Base-by-base conservation (phyloP, 2,113 vertebrate genomes). In the Sphaerodactylus townsendi region DNA sequence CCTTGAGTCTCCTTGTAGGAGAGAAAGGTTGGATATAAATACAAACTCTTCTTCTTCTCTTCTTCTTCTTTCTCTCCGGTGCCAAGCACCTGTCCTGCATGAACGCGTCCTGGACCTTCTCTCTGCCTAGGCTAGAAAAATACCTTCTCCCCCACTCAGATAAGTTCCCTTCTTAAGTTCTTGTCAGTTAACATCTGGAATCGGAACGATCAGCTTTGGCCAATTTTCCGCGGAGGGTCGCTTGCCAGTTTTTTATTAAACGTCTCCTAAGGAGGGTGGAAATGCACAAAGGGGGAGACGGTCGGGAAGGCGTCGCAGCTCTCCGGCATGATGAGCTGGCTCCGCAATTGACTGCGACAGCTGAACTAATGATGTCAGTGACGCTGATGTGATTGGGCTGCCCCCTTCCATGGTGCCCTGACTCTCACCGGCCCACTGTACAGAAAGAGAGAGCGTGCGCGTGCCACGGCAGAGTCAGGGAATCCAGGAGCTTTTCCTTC, bases 311-410 rank as follows among this genome's bases (percentile, higher is more conserved):
- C 9, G 0, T 2, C 53, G 87, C 65, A 3, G 66, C 28, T 76
- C 25, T 0, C 41, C 1, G 6, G 8, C 35, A 13, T 59, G 86
- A 69, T n/a, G 44, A 74, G 87, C 83, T 48, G 64, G 77, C 76
- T 92, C 88, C 41, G 28, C 71, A 84, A 87, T 65, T 39, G 83
- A 56, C 4, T 79, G 74, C 83, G 92, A 75, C 90, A 86, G 88
- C 89, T 53, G 81, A 78, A 14, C 87, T 87, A 62, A 66, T 65
- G 84, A 78, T 74, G 88, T 84, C 85, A 79, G 81, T 33, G 4
- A 50, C 2, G 79, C 86, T 59, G 71, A 4, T 66, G 3, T 41
- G 33, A 85, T 30, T 1, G 84, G 73, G 80, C 90, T 87, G 87
- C 82, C 81, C 35, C 83, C 30, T n/a, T 25, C 19, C 59, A 86